Percentiles rank a stretch among this genome's conserved stretches.
Evolutionary conservation across 2,797 vertebrate genomes (phyloP).

Genomic region (Sebastes taczanowskii): DNA sequence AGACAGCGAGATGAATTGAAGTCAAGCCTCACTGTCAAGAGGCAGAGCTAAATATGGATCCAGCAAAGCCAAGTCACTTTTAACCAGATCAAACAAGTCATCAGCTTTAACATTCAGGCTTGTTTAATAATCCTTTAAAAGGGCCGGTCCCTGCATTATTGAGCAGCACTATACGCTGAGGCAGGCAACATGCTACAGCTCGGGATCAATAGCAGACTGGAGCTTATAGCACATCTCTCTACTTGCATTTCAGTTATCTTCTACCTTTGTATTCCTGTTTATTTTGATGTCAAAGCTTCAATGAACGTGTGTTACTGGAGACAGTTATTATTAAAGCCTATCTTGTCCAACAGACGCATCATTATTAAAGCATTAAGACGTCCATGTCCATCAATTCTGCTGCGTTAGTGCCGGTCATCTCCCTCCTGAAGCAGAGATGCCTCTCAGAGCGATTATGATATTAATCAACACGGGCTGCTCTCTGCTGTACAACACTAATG

Average conservation of each 20-base stretch:
- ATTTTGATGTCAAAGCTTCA: background rate
- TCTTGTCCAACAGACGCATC: background rate
- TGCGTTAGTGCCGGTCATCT: background rate
- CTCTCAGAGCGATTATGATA: conserved; percentile 27
- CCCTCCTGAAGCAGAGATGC: conserved; percentile 9
- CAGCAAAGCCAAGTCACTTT: conserved; percentile 33
- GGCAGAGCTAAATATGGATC: conserved; percentile 50
- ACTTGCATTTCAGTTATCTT: background rate
- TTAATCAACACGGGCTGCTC: conserved; percentile 35
- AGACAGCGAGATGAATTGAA: conserved; percentile 40
- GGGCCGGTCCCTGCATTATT: conserved; percentile 38
- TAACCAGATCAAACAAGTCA: conserved; percentile 58
- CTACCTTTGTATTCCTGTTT: background rate
- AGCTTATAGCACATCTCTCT: background rate
- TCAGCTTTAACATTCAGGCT: conserved; percentile 34
- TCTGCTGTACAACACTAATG: conserved; percentile 37
- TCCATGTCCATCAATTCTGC: background rate
- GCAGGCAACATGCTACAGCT: background rate
- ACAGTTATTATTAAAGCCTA: background rate
- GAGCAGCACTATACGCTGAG: conserved; percentile 19
- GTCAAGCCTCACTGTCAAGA: conserved; percentile 27
- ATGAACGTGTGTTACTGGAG: background rate
- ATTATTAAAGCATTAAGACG: conserved; percentile 16
- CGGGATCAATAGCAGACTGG: conserved; percentile 11
- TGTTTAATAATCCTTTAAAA: conserved; percentile 35